These are phyloP conservation scores for Tryphoninae sp. DNA, from an alignment of 2,888 invertebrate genomes.

Conservation along the genomic window DNA sequence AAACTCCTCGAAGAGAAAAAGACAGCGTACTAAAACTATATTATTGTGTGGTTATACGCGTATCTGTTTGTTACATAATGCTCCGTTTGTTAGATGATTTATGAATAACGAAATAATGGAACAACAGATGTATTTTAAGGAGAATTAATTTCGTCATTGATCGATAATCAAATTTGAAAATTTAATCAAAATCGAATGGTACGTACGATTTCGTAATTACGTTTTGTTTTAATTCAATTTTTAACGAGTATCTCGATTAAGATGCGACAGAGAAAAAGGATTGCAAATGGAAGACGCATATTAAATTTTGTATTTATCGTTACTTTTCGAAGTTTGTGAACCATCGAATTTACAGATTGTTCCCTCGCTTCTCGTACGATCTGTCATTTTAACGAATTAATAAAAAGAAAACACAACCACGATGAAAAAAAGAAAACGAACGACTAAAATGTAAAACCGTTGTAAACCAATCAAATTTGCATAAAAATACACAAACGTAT, in stretches of 20 bases:
- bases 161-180: constrained; percentile 14
- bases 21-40: constrained; percentile 11
- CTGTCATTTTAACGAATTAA: constrained; percentile 50
- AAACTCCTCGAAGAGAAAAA: constrained; percentile 12
- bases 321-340: constrained; percentile 21
- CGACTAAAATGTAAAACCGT: constrained; percentile 68
- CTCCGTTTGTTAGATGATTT: constrained; percentile 15
- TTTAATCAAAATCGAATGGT: constrained; percentile 19
- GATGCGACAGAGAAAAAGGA: constrained; percentile 8
- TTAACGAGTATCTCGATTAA: constrained; percentile 11
- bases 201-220: not conserved
- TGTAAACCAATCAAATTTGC: constrained; percentile 78
- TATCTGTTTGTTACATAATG: not conserved
- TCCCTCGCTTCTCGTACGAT: constrained; percentile 38
- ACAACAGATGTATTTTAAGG: constrained; percentile 28
- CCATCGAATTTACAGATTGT: constrained; percentile 2
- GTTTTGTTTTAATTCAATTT: not conserved
- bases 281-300: constrained; percentile 6
- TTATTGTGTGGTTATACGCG: not conserved
- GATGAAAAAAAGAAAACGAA: constrained; percentile 53
- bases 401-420: constrained; percentile 25
- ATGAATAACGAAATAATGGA: constrained; percentile 28
- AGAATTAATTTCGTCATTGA: constrained; percentile 4
- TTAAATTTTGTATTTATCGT: constrained; percentile 47
- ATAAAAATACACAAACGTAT: constrained; percentile 79